Evolutionary conservation across 2,113 vertebrate species (phyloP).

Genomic region (Scalopus aquaticus): DNA sequence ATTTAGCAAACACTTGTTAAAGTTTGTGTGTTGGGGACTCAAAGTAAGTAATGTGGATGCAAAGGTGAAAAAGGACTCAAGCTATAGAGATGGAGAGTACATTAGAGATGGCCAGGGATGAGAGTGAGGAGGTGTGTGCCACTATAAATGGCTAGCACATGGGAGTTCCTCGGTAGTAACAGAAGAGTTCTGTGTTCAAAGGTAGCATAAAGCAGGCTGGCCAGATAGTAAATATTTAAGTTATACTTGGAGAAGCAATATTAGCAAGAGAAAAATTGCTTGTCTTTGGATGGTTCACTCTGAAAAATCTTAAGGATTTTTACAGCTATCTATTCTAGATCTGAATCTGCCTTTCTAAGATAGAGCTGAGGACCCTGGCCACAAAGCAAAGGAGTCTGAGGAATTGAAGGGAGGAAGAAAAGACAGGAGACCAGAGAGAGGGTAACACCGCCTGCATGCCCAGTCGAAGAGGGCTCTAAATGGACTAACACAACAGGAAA

Average conservation of each 20-base stretch:
- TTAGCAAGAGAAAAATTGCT: background rate
- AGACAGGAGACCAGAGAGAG: background rate
- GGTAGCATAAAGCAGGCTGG: background rate
- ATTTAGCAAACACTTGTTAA: constrained; percentile 19
- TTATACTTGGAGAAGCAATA: background rate
- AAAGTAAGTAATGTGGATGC: background rate
- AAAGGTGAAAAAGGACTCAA: background rate
- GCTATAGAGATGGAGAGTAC: background rate
- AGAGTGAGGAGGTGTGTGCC: rapidly evolving
- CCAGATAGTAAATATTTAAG: background rate
- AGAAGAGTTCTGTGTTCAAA: background rate
- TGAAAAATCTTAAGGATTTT: background rate
- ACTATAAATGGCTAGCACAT: background rate
- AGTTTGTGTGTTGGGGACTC: background rate
- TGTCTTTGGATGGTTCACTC: background rate
- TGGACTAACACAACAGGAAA: background rate
- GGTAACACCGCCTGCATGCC: background rate
- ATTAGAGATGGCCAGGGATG: background rate
- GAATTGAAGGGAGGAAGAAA: background rate
- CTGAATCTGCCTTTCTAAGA: background rate
- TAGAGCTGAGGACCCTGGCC: background rate
- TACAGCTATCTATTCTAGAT: background rate
- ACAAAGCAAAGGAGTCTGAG: background rate
- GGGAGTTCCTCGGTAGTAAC: background rate
- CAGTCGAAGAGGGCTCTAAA: background rate